Conservation (phyloP, 1,140 invertebrate species). For the Drosophila truncata region DNA sequence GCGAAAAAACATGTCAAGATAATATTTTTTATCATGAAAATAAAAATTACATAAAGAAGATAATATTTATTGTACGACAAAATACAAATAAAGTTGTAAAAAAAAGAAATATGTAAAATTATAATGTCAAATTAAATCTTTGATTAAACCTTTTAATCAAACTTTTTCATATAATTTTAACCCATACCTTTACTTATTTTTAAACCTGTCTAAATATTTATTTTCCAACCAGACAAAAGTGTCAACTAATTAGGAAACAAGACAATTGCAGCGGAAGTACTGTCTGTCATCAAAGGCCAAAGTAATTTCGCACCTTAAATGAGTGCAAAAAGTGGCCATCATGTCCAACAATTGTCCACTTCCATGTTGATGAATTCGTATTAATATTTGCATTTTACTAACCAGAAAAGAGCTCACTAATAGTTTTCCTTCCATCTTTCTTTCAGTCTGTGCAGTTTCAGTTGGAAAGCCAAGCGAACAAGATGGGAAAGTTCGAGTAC, state of each 20-base stretch:
- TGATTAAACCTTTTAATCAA: too few relatives aligned
- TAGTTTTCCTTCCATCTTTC: conserved; percentile 7
- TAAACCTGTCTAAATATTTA: not conserved
- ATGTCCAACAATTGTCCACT: conserved; percentile 53
- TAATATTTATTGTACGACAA: not conserved
- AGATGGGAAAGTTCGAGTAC: conserved; percentile 87
- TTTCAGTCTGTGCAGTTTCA: conserved; percentile 48
- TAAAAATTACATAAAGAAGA: not conserved
- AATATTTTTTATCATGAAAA: not conserved
- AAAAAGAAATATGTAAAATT: not conserved
- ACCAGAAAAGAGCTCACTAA: conserved; percentile 4
- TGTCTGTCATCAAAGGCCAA: conserved; percentile 20
- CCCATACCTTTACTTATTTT: too few relatives aligned
- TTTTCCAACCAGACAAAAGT: conserved; percentile 22
- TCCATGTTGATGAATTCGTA: conserved; percentile 30
- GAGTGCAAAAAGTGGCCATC: conserved; percentile 22
- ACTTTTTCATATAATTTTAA: not conserved
- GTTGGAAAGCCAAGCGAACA: conserved; percentile 27
- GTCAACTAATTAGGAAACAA: conserved; percentile 28
- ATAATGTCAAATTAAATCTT: not conserved
- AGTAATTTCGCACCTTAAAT: conserved; percentile 33
- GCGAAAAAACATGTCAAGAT: not conserved
- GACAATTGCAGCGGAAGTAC: conserved; percentile 35
- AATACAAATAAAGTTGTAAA: not conserved
- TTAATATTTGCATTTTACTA: conserved; percentile 17